These are phyloP conservation scores for Blera fallax DNA, from an alignment of 2,888 invertebrate species.

Conservation along the genomic window DNA sequence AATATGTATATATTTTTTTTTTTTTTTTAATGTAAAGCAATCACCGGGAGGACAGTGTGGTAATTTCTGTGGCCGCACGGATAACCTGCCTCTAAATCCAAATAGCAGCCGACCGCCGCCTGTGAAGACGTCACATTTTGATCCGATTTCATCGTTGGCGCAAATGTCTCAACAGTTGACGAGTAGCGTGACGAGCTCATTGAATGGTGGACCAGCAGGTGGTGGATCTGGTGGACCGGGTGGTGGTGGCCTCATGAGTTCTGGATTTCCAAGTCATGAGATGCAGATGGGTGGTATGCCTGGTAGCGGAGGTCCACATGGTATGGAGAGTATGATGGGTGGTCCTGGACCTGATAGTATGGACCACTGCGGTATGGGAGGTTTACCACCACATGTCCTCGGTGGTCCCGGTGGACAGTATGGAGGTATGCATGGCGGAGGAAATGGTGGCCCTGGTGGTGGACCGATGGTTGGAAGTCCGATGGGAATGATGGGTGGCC, in stretches of 20 bases:
- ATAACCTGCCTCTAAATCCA: constrained; percentile 87
- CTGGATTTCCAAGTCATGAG: constrained; percentile 73
- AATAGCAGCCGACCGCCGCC: constrained; percentile 84
- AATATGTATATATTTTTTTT: constrained; percentile 1
- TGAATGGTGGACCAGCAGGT: constrained; percentile 80
- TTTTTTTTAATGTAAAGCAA: constrained; percentile 74
- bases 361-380: constrained; percentile 77
- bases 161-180: constrained; percentile 97
- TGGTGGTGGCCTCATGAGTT: constrained; percentile 73
- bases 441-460: constrained; percentile 76
- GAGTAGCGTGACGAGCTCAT: constrained; percentile 86
- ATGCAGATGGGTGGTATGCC: constrained; percentile 74
- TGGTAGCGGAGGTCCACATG: constrained; percentile 65
- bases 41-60: constrained; percentile 74
- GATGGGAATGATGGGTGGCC: constrained; percentile 83
- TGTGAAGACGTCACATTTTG: constrained; percentile 89
- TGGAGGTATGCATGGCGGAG: constrained; percentile 69
- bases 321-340: constrained; percentile 77
- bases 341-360: constrained; percentile 76
- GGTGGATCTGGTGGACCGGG: constrained; percentile 75
- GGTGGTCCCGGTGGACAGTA: constrained; percentile 73
- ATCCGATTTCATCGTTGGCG: constrained; percentile 95
- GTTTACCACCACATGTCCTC: constrained; percentile 65
- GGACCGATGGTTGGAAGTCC: constrained; percentile 71
- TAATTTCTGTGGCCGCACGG: constrained; percentile 82